Evolutionary conservation across 2,888 invertebrate genomes (phyloP).

Genomic region (Drosophila fulvimacula): DNA sequence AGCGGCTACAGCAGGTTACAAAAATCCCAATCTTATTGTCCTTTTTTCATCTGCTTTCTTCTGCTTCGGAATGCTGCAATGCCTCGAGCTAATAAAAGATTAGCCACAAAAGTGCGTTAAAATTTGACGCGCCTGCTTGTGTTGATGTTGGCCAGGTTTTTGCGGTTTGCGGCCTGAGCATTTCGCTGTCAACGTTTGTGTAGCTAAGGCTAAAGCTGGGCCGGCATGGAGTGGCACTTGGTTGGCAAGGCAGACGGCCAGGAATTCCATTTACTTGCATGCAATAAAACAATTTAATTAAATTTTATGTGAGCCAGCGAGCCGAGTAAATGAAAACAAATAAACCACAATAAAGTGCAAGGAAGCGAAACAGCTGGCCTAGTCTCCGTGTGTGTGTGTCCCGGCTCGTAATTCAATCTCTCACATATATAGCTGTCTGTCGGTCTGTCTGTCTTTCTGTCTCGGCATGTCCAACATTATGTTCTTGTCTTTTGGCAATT

Average conservation of each 20-base stretch:
- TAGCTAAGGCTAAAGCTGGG: neutral
- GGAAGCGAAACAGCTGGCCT: slow-evolving; percentile 49
- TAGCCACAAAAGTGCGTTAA: slow-evolving; percentile 54
- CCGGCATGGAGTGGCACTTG: neutral
- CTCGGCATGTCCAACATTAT: slow-evolving; percentile 16
- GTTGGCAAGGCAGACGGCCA: slow-evolving; percentile 39
- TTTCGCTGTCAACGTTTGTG: slow-evolving; percentile 28
- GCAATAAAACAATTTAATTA: slow-evolving; percentile 80
- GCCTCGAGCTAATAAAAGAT: slow-evolving; percentile 65
- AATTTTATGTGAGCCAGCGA: slow-evolving; percentile 68
- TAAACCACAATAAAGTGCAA: slow-evolving; percentile 72
- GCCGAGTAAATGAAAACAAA: slow-evolving; percentile 75
- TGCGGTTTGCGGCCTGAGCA: neutral
- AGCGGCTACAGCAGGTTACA: neutral
- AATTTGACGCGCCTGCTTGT: slow-evolving; percentile 46
- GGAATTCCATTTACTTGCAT: slow-evolving; percentile 60
- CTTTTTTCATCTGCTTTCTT: neutral
- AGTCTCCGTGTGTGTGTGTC: slow-evolving; percentile 4
- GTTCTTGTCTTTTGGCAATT: slow-evolving; percentile 55
- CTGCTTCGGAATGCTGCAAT: slow-evolving; percentile 4
- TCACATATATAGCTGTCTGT: neutral
- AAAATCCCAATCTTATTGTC: neutral
- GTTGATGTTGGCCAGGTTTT: slow-evolving; percentile 36
- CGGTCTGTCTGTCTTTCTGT: neutral
- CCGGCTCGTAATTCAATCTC: slow-evolving; percentile 46